A percentile compares a stretch with the other conserved stretches of the same genome.
These are phyloP conservation scores for Trichomycterus rosablanca DNA, from an alignment of 2,113 vertebrate genomes.

Conservation along the genomic window DNA sequence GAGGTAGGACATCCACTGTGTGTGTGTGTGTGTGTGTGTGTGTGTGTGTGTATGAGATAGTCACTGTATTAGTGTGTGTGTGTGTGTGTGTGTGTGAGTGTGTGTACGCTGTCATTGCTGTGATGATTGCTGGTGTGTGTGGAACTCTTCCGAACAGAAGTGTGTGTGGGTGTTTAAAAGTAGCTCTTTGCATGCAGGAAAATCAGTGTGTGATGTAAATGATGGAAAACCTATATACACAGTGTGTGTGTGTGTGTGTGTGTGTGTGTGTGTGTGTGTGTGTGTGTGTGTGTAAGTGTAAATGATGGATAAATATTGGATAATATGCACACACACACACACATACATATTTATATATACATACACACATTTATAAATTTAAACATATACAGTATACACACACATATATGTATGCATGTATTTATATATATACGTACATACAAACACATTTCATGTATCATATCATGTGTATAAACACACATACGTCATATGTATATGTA, in stretches of 20 bases:
- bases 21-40: slow-evolving; percentile 15
- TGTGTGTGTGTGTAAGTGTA: slow-evolving; percentile 16
- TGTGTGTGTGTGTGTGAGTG: slow-evolving; percentile 12
- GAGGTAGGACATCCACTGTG: slow-evolving; percentile 63
- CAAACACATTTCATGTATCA: too few relatives aligned
- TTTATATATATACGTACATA: too few relatives aligned
- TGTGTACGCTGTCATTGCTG: neutral
- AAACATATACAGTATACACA: neutral
- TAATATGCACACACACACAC: neutral
- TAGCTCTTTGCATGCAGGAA: slow-evolving; percentile 11
- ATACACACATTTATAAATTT: neutral
- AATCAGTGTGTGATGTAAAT: neutral
- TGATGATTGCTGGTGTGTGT: slow-evolving; percentile 21
- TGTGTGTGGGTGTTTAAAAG: slow-evolving; percentile 16
- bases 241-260: too few relatives aligned
- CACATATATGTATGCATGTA: too few relatives aligned
- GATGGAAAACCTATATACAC: neutral
- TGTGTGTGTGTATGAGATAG: slow-evolving; percentile 28
- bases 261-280: too few relatives aligned
- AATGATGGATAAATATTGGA: too few relatives aligned
- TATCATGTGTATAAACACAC: too few relatives aligned
- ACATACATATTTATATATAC: neutral
- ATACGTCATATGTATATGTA: too few relatives aligned
- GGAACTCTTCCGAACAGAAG: slow-evolving; percentile 16
- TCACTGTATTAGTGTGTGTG: too few relatives aligned